These are phyloP conservation scores for Dolichotis patagonum DNA, from an alignment of 2,113 vertebrate genomes.

Conservation along the genomic window DNA sequence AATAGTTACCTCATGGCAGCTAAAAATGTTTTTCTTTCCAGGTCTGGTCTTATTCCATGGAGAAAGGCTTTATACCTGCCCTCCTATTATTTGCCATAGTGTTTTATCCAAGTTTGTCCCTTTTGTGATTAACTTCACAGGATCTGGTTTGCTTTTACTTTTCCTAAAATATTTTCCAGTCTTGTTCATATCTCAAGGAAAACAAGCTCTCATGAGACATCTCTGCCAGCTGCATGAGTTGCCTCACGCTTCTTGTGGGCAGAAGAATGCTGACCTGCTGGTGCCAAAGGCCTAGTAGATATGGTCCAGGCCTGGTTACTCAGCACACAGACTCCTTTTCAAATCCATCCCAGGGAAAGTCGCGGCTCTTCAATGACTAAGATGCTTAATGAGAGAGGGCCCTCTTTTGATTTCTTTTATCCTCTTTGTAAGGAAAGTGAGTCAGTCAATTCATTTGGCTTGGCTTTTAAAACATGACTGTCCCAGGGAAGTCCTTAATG, in stretches of 20 bases:
- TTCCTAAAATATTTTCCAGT: constrained; percentile 56
- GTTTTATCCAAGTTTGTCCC: constrained; percentile 20
- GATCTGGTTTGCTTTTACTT: constrained; percentile 47
- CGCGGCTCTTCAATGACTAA: constrained; percentile 31
- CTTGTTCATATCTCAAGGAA: constrained; percentile 42
- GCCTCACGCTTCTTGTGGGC: background rate
- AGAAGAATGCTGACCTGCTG: background rate
- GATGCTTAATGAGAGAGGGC: constrained; percentile 36
- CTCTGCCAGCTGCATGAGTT: background rate
- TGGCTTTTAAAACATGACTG: constrained; percentile 51
- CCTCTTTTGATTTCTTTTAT: background rate
- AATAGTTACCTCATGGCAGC: background rate
- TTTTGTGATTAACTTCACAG: constrained; percentile 49
- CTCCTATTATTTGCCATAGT: background rate
- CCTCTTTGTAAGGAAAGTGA: background rate
- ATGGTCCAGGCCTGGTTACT: background rate
- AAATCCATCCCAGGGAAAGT: background rate
- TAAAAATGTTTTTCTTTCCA: background rate
- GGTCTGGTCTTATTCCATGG: background rate
- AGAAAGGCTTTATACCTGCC: background rate
- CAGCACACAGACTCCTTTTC: background rate
- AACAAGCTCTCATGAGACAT: constrained; percentile 48
- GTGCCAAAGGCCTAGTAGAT: background rate
- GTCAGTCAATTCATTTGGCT: constrained; percentile 33
- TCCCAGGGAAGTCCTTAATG: constrained; percentile 46